Evolutionary conservation across 2,797 vertebrate genomes (phyloP).

Genomic region (Tragelaphus eurycerus): DNA sequence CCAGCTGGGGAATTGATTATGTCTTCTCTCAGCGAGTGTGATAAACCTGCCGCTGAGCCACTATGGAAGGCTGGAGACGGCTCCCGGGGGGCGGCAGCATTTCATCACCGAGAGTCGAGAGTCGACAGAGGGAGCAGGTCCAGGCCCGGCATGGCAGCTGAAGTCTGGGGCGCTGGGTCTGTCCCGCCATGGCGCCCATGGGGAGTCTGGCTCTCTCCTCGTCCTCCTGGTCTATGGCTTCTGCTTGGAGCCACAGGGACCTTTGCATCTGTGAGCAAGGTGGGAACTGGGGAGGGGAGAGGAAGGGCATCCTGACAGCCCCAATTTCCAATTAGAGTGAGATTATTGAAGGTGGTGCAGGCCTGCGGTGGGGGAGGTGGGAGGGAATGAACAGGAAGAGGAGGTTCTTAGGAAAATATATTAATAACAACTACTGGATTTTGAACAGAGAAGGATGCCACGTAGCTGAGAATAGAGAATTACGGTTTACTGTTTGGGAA

Average conservation of each 20-base stretch:
- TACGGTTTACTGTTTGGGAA: conserved; percentile 44
- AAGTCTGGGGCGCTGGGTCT: conserved; percentile 41
- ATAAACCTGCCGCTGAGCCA: conserved; percentile 83
- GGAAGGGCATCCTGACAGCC: conserved; percentile 33
- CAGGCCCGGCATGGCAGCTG: conserved; percentile 66
- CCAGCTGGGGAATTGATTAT: conserved; percentile 91
- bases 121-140: conserved; percentile 59
- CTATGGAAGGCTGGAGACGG: conserved; percentile 77
- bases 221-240: background rate
- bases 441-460: background rate
- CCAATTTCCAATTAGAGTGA: conserved; percentile 47
- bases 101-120: conserved; percentile 63
- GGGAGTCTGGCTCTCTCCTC: background rate
- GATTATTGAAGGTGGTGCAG: background rate
- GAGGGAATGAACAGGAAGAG: background rate
- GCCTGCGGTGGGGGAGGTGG: background rate
- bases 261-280: conserved; percentile 45
- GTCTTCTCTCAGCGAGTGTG: conserved; percentile 86
- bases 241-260: conserved; percentile 40
- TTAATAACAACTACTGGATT: background rate
- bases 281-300: conserved; percentile 5
- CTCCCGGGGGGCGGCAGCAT: conserved; percentile 75
- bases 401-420: conserved; percentile 37
- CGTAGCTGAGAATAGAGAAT: conserved; percentile 33
- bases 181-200: rapidly evolving